Evolutionary conservation across 2,888 invertebrate species (phyloP).

Genomic region (Dynastes hyllus): DNA sequence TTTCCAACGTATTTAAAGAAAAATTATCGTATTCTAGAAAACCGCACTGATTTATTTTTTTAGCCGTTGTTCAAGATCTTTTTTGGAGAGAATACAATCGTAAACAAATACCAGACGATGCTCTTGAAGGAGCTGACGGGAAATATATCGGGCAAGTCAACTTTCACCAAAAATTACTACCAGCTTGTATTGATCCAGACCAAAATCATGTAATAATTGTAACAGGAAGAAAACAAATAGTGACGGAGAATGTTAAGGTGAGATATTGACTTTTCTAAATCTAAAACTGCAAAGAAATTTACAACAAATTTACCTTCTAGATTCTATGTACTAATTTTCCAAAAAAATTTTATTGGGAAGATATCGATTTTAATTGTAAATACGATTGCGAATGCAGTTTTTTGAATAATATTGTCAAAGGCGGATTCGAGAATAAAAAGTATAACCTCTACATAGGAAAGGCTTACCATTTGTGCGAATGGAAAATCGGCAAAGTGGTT

Average conservation of each 20-base stretch:
- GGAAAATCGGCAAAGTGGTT: conserved; percentile 27
- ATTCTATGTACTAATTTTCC: not conserved
- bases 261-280: not conserved
- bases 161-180: not conserved
- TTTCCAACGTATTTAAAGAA: too few species aligned
- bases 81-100: conserved; percentile 36
- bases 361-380: not conserved
- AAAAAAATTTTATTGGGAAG: conserved; percentile 1
- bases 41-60: too few species aligned
- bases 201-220: not conserved
- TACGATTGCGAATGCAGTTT: too few species aligned
- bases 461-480: not conserved
- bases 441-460: conserved; percentile 8
- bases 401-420: not conserved
- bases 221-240: not conserved
- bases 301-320: not conserved
- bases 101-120: conserved; percentile 12
- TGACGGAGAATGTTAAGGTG: conserved; percentile 13
- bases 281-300: too few species aligned
- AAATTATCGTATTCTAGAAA: too few species aligned
- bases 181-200: conserved; percentile 9
- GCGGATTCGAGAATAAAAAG: not conserved
- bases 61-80: not conserved
- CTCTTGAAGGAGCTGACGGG: conserved; percentile 3
- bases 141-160: conserved; percentile 32